Evolutionary conservation across 2,113 vertebrate genomes (phyloP).

Genomic region (Eonycteris spelaea): DNA sequence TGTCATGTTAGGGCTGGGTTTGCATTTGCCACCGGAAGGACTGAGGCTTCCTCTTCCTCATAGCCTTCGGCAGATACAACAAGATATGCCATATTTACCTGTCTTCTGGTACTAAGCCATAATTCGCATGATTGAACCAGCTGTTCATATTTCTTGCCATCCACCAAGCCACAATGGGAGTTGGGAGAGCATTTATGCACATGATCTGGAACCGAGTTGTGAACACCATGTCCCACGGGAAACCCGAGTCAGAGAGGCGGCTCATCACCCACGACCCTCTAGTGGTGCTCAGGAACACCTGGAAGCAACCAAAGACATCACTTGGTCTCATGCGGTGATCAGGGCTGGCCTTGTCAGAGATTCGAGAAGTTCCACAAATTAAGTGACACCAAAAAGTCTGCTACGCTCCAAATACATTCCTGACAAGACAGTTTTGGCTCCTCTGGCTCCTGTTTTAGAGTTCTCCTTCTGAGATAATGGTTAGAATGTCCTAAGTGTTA

Average conservation of each 20-base stretch:
- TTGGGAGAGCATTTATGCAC: constrained; percentile 80
- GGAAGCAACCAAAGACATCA: not conserved
- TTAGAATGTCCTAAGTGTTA: not conserved
- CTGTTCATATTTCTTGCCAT: constrained; percentile 79
- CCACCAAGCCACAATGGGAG: constrained; percentile 70
- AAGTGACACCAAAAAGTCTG: not conserved
- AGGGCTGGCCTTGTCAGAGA: not conserved
- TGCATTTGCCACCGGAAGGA: not conserved
- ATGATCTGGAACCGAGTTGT: constrained; percentile 77
- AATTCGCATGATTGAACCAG: constrained; percentile 86
- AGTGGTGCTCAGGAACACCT: constrained; percentile 90
- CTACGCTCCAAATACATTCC: not conserved
- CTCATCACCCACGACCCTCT: constrained; percentile 86
- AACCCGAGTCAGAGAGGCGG: constrained; percentile 81
- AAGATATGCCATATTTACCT: constrained; percentile 77
- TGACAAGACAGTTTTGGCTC: not conserved
- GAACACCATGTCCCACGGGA: constrained; percentile 87
- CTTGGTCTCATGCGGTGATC: not conserved
- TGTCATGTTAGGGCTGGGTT: not conserved
- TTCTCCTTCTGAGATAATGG: not conserved
- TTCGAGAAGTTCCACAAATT: not conserved
- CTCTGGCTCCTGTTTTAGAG: not conserved
- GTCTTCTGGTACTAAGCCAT: constrained; percentile 85
- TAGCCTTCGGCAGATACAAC: fast-evolving
- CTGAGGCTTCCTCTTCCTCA: not conserved